These are phyloP conservation scores for Aptenodytes forsteri DNA, from an alignment of 2,113 vertebrate genomes.

Conservation along the genomic window DNA sequence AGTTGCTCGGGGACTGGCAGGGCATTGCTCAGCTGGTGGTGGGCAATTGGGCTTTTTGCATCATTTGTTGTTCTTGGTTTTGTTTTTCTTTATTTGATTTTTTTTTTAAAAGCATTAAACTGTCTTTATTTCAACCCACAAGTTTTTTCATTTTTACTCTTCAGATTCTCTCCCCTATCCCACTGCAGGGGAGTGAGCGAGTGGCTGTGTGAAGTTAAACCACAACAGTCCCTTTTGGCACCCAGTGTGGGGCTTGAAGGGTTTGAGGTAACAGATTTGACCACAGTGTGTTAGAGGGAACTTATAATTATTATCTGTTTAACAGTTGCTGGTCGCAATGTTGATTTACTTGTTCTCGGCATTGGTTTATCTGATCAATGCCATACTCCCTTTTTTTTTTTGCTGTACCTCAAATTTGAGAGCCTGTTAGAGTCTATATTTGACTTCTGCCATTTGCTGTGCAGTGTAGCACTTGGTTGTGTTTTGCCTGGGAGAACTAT, in stretches of 20 bases:
- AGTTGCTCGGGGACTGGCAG: not conserved
- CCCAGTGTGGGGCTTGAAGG: not conserved
- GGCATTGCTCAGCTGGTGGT: not conserved
- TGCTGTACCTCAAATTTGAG: not conserved
- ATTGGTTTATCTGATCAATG: not conserved
- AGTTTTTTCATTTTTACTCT: not conserved
- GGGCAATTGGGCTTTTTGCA: not conserved
- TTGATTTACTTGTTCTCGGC: not conserved
- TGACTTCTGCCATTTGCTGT: not conserved
- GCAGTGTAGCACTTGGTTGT: not conserved
- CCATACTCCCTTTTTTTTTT: not conserved
- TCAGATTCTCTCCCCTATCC: not conserved
- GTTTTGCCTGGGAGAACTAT: not conserved
- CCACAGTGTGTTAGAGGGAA: not conserved
- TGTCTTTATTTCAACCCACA: not conserved
- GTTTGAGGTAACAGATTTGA: not conserved
- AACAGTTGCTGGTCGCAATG: not conserved
- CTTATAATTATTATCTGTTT: not conserved
- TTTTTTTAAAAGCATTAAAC: accelerated
- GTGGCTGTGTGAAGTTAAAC: not conserved
- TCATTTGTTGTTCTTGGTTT: not conserved
- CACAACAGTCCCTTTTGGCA: not conserved
- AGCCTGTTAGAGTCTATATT: not conserved
- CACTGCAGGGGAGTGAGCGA: not conserved
- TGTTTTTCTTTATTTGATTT: not conserved